Base-by-base conservation (phyloP, 30 jellyfish, hydroid and myxozoan species). In the Catostylus mosaicus region DNA sequence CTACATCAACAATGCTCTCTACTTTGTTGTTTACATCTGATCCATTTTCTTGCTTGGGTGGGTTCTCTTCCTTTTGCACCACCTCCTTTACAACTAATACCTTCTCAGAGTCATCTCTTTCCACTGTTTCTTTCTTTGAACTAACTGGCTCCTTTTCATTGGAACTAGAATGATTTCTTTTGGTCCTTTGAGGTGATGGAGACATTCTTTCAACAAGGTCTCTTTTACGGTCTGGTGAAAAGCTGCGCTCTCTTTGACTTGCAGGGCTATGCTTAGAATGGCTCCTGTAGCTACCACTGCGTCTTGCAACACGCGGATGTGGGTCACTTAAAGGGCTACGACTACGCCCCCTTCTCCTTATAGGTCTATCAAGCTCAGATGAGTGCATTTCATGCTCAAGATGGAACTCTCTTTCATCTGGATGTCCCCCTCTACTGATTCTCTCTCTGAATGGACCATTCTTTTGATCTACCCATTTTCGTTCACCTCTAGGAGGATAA, bases 1-100 rank as follows among this genome's bases (percentile, higher is more conserved):
- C 91, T 47, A 94, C 97, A 87, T 88, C 99, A 22, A 74, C 91
- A 30, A 94, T 62, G 67, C 92, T 83, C 77, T 94, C 99, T 30
- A 73, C 48, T 51, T 70, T 77, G 65, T 31, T 73, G 36, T 50
- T 57, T 20, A 20, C 60, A 6, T 90, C 89, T 18, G 90, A 75
- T 54, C 87, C 96, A 67, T 90, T 75, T 24, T 69, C 91, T 45
- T 83, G 81, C 36, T 84, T 84, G 29, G 82, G 16, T 45, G 74
- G 30, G 27, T 67, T 77, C 37, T 78, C 86, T 50, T 50, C 88
- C 14, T 52, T 63, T 10, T 77, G 74, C 22, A 37, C 52, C 16
- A 75, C 86, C 22, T 61, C 26, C 37, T 78, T 78, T 45, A 16
- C 83, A 37, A n/a, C 71, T 4, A 76, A 38, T n/a, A 20, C 50